Conservation (phyloP, 2,888 invertebrate species). For the Lithophane ornitopus region DNA sequence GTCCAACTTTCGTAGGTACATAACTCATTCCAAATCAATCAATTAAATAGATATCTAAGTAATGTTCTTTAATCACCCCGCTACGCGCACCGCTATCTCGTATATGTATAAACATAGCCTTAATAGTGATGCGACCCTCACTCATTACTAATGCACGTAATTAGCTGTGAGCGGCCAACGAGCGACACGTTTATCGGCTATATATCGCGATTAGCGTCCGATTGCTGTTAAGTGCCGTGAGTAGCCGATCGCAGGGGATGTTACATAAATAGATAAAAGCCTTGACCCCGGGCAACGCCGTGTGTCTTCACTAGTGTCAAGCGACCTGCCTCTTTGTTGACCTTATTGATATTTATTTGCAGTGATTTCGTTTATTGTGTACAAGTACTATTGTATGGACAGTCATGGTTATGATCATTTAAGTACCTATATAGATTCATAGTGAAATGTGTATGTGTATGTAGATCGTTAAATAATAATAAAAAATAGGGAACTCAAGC, state of each 20-base stretch:
- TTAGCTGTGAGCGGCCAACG: conserved; percentile 83
- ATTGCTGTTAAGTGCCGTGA: conserved; percentile 85
- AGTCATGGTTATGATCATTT: conserved; percentile 1
- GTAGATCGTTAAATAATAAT: too few relatives aligned
- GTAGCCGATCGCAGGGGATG: conserved; percentile 72
- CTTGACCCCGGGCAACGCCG: conserved; percentile 74
- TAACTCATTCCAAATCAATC: background rate
- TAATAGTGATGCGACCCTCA: conserved; percentile 66
- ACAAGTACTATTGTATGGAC: background rate
- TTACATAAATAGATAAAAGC: conserved; percentile 76
- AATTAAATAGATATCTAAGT: background rate
- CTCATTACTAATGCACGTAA: conserved; percentile 88
- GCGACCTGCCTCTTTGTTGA: conserved; percentile 60
- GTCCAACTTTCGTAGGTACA: background rate
- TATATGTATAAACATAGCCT: conserved; percentile 8
- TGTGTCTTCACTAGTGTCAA: conserved; percentile 87
- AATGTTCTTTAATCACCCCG: background rate
- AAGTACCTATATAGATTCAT: background rate
- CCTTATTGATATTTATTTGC: conserved; percentile 68
- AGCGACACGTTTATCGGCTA: conserved; percentile 82
- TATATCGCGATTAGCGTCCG: conserved; percentile 85
- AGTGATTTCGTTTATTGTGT: conserved; percentile 62
- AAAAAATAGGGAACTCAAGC: background rate
- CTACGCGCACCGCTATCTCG: background rate
- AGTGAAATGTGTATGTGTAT: background rate